Evolutionary conservation across 2,797 vertebrate genomes (phyloP).

Genomic region (Thalassophryne amazonica): DNA sequence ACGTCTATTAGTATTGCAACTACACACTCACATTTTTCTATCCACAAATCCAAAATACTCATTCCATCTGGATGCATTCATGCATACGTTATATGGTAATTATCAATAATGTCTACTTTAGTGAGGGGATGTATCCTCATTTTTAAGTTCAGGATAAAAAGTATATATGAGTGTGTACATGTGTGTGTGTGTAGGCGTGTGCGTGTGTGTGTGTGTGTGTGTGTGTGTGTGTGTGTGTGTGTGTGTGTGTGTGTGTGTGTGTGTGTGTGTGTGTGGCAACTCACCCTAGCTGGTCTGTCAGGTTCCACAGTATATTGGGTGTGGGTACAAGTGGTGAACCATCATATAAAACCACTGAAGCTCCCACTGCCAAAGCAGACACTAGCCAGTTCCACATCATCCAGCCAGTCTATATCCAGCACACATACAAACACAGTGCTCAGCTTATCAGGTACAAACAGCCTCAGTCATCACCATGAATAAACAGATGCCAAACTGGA

Average conservation of each 20-base stretch:
- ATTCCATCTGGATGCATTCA: too few relatives aligned
- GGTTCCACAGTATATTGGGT: slow-evolving; percentile 89
- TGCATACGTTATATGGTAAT: too few relatives aligned
- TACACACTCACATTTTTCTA: too few relatives aligned
- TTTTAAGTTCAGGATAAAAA: too few relatives aligned
- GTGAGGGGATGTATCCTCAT: too few relatives aligned
- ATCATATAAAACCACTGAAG: slow-evolving; percentile 91
- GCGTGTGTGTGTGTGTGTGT: background rate
- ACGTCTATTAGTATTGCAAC: too few relatives aligned
- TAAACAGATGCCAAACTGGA: slow-evolving; percentile 11
- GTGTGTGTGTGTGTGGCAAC: slow-evolving; percentile 4
- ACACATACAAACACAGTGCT: slow-evolving; percentile 13
- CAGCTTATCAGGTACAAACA: slow-evolving; percentile 38
- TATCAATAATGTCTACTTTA: too few relatives aligned
- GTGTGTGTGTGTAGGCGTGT: too few relatives aligned
- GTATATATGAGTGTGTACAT: too few relatives aligned
- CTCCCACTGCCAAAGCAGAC: slow-evolving; percentile 87
- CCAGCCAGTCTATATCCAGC: slow-evolving; percentile 85
- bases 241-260: background rate
- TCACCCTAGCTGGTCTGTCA: slow-evolving; percentile 92
- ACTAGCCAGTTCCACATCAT: slow-evolving; percentile 99
- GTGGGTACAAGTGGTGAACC: slow-evolving; percentile 94
- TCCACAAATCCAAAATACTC: too few relatives aligned
- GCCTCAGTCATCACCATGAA: slow-evolving; percentile 26
- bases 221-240: background rate